Conservation (phyloP, 2,113 vertebrate genomes). For the Coptodon bakossiorum region DNA sequence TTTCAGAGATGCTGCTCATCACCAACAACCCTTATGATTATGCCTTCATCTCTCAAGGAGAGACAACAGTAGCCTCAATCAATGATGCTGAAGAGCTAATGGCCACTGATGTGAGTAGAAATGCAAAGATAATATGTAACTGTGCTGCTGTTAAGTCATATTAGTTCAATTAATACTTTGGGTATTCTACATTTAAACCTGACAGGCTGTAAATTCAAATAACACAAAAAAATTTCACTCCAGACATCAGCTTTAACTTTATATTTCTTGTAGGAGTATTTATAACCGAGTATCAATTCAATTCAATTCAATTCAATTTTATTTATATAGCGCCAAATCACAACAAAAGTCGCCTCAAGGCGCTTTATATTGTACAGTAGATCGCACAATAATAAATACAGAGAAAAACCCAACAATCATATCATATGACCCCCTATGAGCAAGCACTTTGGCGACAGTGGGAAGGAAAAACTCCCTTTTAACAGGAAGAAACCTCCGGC, state of each 20-base stretch:
- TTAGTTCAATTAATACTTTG: not conserved
- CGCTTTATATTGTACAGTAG: no score
- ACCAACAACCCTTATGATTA: conserved; percentile 73
- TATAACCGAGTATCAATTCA: rapidly evolving
- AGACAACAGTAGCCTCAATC: conserved; percentile 64
- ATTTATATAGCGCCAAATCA: no score
- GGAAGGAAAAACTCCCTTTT: no score
- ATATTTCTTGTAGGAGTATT: not conserved
- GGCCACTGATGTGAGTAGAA: conserved; percentile 63
- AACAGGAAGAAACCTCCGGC: no score
- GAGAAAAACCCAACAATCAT: no score
- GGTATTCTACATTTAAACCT: not conserved
- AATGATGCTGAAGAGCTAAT: conserved; percentile 64
- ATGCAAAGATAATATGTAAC: not conserved
- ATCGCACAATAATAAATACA: no score
- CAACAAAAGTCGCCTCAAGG: no score
- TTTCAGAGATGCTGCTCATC: conserved; percentile 73
- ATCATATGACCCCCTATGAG: no score
- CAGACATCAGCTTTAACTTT: not conserved
- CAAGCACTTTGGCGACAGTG: no score
- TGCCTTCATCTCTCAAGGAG: conserved; percentile 71
- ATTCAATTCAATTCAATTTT: no score
- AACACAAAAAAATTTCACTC: not conserved
- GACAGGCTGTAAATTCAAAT: not conserved
- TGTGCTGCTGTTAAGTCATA: not conserved